A percentile compares a stretch with the other conserved stretches of the same genome.
Evolutionary conservation across 2,113 vertebrate species (phyloP).

Genomic region (Fregata magnificens): DNA sequence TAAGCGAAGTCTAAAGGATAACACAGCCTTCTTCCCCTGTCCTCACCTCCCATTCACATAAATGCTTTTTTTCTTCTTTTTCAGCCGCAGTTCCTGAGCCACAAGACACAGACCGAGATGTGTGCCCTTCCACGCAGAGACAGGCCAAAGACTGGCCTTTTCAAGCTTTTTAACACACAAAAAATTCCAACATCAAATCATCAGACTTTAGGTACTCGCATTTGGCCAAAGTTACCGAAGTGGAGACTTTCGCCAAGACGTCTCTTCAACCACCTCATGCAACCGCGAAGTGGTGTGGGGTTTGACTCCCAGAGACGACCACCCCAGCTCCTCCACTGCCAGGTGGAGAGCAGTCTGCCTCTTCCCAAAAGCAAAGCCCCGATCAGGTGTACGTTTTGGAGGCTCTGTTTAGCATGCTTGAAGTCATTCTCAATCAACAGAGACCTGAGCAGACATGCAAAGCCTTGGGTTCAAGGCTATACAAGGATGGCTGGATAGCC

Average conservation of each 20-base stretch:
- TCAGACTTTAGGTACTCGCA: neutral
- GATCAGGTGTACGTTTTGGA: neutral
- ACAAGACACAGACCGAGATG: neutral
- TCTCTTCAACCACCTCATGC: neutral
- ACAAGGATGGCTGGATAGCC: neutral
- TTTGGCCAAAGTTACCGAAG: neutral
- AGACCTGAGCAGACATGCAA: neutral
- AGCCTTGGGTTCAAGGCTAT: neutral
- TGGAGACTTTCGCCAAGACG: neutral
- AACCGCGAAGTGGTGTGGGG: neutral
- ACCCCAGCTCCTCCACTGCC: neutral
- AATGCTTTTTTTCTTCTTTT: neutral
- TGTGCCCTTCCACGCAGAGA: neutral
- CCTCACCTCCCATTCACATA: neutral
- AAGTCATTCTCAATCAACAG: neutral
- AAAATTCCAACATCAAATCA: neutral
- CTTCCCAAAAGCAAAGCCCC: neutral
- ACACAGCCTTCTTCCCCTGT: neutral
- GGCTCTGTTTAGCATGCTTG: neutral
- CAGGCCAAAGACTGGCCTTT: neutral
- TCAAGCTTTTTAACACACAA: neutral
- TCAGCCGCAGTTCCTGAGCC: neutral
- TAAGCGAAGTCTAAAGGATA: neutral
- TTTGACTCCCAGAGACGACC: neutral
- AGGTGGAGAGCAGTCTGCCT: neutral